These are phyloP conservation scores for Pristionchus mayeri DNA, from an alignment of 2,888 invertebrate species.

Conservation along the genomic window DNA sequence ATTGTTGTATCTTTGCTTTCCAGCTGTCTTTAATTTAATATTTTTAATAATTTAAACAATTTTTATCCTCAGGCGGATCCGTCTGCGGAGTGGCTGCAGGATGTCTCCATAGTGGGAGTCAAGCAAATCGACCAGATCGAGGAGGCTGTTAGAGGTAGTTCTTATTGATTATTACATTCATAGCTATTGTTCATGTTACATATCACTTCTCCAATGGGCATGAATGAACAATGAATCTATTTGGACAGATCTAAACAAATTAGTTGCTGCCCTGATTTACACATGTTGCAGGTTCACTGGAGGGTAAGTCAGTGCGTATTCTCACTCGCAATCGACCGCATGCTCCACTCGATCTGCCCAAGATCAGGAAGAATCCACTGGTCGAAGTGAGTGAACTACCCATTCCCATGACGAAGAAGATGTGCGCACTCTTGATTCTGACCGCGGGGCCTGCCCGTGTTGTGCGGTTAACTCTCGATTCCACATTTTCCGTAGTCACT, in stretches of 20 bases:
- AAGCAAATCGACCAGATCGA: conserved; percentile 98
- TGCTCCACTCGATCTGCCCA: conserved; percentile 89
- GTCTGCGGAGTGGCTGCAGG: conserved; percentile 78
- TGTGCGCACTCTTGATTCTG: too few relatives aligned
- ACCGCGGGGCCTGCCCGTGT: too few relatives aligned
- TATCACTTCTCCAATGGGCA: too few relatives aligned
- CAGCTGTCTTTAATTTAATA: neutral
- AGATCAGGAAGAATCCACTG: conserved; percentile 93
- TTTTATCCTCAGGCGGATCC: conserved; percentile 80
- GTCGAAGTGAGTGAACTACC: conserved; percentile 85
- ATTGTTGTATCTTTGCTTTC: neutral
- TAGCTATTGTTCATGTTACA: too few relatives aligned
- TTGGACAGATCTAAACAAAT: too few relatives aligned
- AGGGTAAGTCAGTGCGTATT: conserved; percentile 73
- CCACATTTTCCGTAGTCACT: too few relatives aligned
- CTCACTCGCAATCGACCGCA: conserved; percentile 82
- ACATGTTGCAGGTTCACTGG: conserved; percentile 46
- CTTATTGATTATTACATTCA: too few relatives aligned
- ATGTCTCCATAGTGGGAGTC: conserved; percentile 94
- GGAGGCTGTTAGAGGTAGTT: conserved; percentile 79
- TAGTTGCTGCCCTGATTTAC: neutral
- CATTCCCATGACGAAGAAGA: neutral
- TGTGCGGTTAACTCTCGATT: too few relatives aligned
- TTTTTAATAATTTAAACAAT: neutral
- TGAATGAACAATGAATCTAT: too few relatives aligned